Percentiles rank a stretch among this genome's conserved stretches.
Conservation (phyloP, 2,113 vertebrate species). For the Neodon shergylaensis region DNA sequence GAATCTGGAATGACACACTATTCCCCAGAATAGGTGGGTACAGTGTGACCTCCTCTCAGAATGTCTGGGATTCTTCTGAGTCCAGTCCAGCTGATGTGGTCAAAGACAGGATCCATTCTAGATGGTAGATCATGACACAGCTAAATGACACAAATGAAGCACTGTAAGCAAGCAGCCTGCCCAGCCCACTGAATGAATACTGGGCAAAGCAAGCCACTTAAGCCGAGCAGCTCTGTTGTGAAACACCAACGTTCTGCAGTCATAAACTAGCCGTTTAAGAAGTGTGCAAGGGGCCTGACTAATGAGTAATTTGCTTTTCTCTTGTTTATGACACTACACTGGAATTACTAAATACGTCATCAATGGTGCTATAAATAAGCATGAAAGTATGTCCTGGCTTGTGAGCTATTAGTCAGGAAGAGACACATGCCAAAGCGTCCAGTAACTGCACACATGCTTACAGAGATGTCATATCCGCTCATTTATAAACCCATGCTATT, state of each 20-base stretch:
- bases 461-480: background rate
- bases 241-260: background rate
- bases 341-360: background rate
- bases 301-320: background rate
- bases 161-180: rapidly evolving
- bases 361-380: background rate
- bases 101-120: background rate
- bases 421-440: background rate
- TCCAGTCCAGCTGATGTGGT: background rate
- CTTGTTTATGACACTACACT: background rate
- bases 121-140: background rate
- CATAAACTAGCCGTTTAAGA: background rate
- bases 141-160: background rate
- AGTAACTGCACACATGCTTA: background rate
- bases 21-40: background rate
- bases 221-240: background rate
- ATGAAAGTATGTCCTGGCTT: background rate
- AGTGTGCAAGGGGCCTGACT: background rate
- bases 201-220: background rate
- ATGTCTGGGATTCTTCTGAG: background rate
- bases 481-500: background rate
- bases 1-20: background rate
- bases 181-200: background rate
- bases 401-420: background rate
- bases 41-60: no score